Percentiles rank a stretch among this genome's conserved stretches.
phyloP scores from a whole-genome alignment of 2,888 invertebrate genomes.

The Argynnis bischoffii region DNA sequence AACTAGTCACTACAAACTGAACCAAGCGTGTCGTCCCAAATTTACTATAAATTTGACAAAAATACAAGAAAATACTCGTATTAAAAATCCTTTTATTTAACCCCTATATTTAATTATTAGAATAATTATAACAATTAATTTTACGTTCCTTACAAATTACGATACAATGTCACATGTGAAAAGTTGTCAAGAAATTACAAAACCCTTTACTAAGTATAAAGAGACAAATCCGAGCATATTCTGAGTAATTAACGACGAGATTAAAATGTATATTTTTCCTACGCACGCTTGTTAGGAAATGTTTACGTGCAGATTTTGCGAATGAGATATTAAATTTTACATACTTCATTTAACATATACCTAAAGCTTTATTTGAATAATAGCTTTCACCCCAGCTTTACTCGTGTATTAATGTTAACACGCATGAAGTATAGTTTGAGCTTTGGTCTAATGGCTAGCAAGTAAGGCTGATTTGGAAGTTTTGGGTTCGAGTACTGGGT shows the following conservation, averaged over 20 bases:
- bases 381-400: no score
- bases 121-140: background rate
- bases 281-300: slow-evolving; percentile 23
- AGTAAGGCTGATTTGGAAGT: no score
- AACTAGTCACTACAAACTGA: no score
- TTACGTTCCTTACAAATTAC: background rate
- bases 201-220: slow-evolving; percentile 18
- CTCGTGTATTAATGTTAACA: no score
- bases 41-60: no score
- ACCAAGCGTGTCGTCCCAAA: no score
- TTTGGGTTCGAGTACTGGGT: no score
- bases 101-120: no score
- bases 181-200: slow-evolving; percentile 11
- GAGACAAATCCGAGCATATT: slow-evolving; percentile 46
- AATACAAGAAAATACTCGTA: no score
- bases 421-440: no score
- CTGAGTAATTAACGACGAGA: slow-evolving; percentile 37
- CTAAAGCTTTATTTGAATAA: background rate
- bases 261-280: slow-evolving; percentile 37
- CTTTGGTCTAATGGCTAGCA: no score
- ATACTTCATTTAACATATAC: background rate
- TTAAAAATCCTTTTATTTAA: no score
- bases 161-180: background rate
- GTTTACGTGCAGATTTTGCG: slow-evolving; percentile 12
- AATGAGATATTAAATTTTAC: background rate